A percentile compares a stretch with the other conserved stretches of the same genome.
These are phyloP conservation scores for Mobula hypostoma DNA, from an alignment of 2,113 vertebrate genomes.

Conservation along the genomic window DNA sequence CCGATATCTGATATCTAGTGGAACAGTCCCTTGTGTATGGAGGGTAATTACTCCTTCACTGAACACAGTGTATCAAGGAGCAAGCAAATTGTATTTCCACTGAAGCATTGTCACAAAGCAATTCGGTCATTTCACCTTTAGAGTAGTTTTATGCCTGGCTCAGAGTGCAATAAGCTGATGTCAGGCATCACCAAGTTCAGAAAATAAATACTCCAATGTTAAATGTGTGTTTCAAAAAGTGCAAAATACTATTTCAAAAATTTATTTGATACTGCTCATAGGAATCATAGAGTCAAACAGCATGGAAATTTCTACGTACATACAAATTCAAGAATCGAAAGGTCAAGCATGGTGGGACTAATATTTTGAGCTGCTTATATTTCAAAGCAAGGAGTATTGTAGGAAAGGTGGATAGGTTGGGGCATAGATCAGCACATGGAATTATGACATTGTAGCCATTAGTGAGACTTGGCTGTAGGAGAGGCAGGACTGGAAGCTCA, in stretches of 20 bases:
- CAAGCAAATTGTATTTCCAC: background rate
- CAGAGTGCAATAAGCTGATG: background rate
- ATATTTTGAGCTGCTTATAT: too few species aligned
- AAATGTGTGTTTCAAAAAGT: background rate
- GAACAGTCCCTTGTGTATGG: background rate
- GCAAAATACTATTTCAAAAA: background rate
- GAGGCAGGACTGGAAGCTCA: too few species aligned
- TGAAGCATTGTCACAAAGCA: background rate
- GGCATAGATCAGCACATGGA: too few species aligned
- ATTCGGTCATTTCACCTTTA: background rate
- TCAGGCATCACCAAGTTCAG: background rate
- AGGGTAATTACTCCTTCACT: background rate
- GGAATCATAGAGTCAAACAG: too few species aligned
- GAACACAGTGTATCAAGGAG: background rate
- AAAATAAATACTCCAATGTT: background rate
- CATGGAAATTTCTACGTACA: too few species aligned
- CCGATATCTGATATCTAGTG: background rate
- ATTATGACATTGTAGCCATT: too few species aligned
- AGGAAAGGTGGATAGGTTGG: too few species aligned
- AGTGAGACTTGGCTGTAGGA: too few species aligned
- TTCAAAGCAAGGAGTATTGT: too few species aligned
- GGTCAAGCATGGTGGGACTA: too few species aligned
- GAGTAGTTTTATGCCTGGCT: background rate
- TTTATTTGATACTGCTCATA: background rate
- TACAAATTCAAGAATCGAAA: too few species aligned